A percentile compares a stretch with the other conserved stretches of the same genome.
Conservation (phyloP, 1,140 invertebrate species). For the Teleopsis dalmanni region DNA sequence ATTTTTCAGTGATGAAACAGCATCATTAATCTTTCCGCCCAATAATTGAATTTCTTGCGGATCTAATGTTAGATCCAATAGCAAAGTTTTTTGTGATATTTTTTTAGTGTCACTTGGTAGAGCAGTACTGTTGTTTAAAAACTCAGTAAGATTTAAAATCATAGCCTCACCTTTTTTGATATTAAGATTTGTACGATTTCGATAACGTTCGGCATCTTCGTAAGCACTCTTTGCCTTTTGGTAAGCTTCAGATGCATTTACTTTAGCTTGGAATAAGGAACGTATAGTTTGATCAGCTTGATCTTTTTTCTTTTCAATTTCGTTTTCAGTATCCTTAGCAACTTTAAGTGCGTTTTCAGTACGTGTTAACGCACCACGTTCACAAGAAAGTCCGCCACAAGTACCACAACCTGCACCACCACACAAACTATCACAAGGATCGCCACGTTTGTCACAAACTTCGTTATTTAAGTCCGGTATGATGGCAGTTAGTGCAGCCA, state of each 20-base stretch:
- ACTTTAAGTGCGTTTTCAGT: constrained; percentile 77
- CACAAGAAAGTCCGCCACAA: constrained; percentile 87
- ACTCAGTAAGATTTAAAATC: constrained; percentile 64
- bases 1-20: constrained; percentile 77
- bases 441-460: constrained; percentile 81
- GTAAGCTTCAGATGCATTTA: constrained; percentile 49
- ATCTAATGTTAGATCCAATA: constrained; percentile 56
- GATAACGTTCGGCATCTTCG: constrained; percentile 46
- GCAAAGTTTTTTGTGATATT: constrained; percentile 68
- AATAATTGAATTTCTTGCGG: constrained; percentile 80
- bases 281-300: constrained; percentile 58
- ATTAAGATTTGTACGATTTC: constrained; percentile 46
- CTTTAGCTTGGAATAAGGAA: constrained; percentile 50
- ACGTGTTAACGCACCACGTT: constrained; percentile 77
- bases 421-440: constrained; percentile 82
- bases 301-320: constrained; percentile 72
- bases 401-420: constrained; percentile 88
- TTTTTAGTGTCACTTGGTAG: constrained; percentile 73
- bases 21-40: constrained; percentile 75
- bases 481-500: constrained; percentile 58
- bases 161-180: constrained; percentile 50
- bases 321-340: constrained; percentile 72
- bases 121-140: constrained; percentile 66
- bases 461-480: constrained; percentile 81
- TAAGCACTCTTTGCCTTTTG: constrained; percentile 48